Conservation (phyloP, 2,888 invertebrate genomes). For the Erpobdella octoculata region DNA sequence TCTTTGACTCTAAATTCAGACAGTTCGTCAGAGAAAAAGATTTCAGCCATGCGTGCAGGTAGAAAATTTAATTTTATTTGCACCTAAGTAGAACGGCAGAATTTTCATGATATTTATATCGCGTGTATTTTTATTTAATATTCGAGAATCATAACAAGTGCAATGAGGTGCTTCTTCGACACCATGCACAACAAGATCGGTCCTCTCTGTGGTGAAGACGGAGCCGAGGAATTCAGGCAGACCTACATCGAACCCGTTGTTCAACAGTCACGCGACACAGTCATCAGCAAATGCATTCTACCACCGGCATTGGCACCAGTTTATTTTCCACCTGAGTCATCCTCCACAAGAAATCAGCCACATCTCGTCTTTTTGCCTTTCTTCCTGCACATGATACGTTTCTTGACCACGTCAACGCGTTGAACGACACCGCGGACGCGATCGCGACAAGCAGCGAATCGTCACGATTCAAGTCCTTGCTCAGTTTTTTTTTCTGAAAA, state of each 20-base stretch:
- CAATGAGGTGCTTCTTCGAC: constrained; percentile 25
- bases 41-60: constrained; percentile 29
- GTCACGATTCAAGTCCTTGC: constrained; percentile 1
- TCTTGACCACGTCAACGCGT: constrained; percentile 6
- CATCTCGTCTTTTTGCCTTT: constrained; percentile 6
- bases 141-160: constrained; percentile 26
- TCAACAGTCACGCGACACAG: constrained; percentile 23
- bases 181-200: constrained; percentile 16
- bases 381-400: background rate
- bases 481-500: constrained; percentile 6
- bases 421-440: background rate
- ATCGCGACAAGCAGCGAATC: background rate
- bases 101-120: background rate
- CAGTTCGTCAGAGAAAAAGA: constrained; percentile 20
- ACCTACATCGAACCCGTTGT: constrained; percentile 29
- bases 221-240: constrained; percentile 23
- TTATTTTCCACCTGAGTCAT: background rate
- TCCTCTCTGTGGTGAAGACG: constrained; percentile 18
- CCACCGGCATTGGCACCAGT: constrained; percentile 1
- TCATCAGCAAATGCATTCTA: constrained; percentile 17
- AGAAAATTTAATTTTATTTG: background rate
- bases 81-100: background rate
- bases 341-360: constrained; percentile 1
- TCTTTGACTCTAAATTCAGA: constrained; percentile 26
- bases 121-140: background rate